A percentile compares a stretch with the other conserved stretches of the same genome.
Conservation (phyloP, 2,797 vertebrate species). For the Myotis findleyi region DNA sequence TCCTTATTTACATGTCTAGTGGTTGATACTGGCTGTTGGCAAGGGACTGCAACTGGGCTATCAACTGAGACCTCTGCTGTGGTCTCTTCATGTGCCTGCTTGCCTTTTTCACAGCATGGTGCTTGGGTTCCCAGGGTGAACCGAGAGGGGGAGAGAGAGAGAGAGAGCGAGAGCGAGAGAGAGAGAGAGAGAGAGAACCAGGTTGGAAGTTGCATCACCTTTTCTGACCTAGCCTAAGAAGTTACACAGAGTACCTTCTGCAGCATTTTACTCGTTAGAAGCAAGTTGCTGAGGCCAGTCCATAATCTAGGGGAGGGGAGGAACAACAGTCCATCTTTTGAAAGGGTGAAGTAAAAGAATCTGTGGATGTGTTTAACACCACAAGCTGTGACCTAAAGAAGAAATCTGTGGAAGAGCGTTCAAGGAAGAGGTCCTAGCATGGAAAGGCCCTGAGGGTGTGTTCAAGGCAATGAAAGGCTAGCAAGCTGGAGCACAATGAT, state of each 20-base stretch:
- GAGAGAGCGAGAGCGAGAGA: no score
- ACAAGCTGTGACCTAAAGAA: neutral
- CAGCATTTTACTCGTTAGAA: constrained; percentile 25
- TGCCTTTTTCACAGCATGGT: neutral
- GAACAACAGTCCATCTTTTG: neutral
- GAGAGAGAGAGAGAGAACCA: neutral
- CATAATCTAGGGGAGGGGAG: neutral
- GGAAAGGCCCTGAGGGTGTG: neutral
- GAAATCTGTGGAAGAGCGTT: neutral
- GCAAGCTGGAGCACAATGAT: neutral
- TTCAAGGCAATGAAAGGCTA: neutral
- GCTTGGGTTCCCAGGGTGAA: neutral
- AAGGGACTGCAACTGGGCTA: neutral
- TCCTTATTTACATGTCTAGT: neutral
- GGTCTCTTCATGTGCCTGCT: neutral
- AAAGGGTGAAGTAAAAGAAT: neutral
- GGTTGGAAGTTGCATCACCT: neutral
- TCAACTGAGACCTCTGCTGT: neutral
- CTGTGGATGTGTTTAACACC: neutral
- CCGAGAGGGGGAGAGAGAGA: no score
- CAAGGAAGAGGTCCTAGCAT: neutral
- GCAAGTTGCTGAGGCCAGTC: neutral
- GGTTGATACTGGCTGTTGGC: neutral
- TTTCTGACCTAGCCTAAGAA: neutral
- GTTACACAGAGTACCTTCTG: neutral